Evolutionary conservation across 1,140 invertebrate genomes (phyloP), one percentile per base, ranked within the genome.

Genomic region (Meloidogyne floridensis): DNA sequence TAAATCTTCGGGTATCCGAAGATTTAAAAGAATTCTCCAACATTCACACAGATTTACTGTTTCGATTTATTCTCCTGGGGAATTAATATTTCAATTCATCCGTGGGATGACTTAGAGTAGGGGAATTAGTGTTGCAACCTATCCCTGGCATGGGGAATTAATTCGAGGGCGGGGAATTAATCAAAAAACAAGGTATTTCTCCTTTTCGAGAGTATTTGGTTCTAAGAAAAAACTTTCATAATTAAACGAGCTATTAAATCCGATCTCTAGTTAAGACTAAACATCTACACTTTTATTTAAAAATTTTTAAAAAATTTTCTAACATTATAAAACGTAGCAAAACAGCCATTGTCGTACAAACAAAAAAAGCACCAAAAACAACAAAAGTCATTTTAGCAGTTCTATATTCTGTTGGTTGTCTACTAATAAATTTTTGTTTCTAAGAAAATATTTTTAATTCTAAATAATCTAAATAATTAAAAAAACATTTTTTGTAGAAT

Each of bases 301-400:
- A 78, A 42, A 54, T 15, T 80, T 32, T 80, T 80, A n/a, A 77
- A 79, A 2, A n/a, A 18, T 10, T 32, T 42, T 53, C 83, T 84
- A 73, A 84, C 83, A 84, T 83, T 18, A 84, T 47, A 42, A 85
- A 69, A 8, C 84, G 59, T 11, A 85, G 51, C 2, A 81, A 59
- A 9, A 83, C 82, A 15, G 84, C 59, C 71, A 85, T 53, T 13
- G 84, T 85, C 7, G 85, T 85, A 69, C 75, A 85, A 15, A 87
- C 56, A 70, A 86, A 85, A 53, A 85, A 85, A n/a, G 81, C 81
- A 59, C 84, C 72, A 77, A 85, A 85, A 20, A 85, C 82, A 71
- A 13, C 53, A 72, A 83, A 53, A 15, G 84, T 85, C 84, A 85
- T 85, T 42, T 80, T 53, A 18, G 85, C 85, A 18, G 85, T 86